A percentile compares a stretch with the other conserved stretches of the same genome.
Evolutionary conservation across 35 echinoderm and acorn worm genomes (phyloP).

Genomic region (Strongylocentrotus purpuratus): DNA sequence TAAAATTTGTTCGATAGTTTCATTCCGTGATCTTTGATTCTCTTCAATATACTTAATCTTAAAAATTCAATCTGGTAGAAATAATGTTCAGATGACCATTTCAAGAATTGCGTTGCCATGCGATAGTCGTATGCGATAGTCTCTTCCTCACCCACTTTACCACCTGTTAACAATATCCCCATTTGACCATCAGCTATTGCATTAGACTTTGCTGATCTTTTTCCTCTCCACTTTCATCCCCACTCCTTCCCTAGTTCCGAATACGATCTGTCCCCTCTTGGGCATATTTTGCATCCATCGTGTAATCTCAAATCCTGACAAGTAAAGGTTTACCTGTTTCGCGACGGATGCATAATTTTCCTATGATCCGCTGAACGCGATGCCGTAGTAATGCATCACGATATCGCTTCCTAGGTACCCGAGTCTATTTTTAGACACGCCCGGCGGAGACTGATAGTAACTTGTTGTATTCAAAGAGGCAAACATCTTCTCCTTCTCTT

Average conservation of each 20-base stretch:
- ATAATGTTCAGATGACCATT: too few relatives aligned
- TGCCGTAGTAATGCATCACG: background rate
- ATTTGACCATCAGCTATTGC: background rate
- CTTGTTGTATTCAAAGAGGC: slow-evolving; percentile 1
- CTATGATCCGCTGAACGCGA: background rate
- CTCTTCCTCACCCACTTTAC: background rate
- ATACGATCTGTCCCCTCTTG: background rate
- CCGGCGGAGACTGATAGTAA: background rate
- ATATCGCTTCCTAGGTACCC: background rate
- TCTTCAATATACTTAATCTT: too few relatives aligned
- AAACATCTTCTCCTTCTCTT: background rate
- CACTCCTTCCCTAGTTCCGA: background rate
- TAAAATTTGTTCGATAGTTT: too few relatives aligned
- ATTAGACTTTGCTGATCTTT: background rate
- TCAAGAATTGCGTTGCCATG: too few relatives aligned
- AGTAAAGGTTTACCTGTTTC: background rate
- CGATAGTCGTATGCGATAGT: too few relatives aligned
- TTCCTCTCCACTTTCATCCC: background rate
- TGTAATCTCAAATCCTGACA: background rate
- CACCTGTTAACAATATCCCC: background rate
- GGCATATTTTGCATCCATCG: background rate
- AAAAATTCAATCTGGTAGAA: too few relatives aligned
- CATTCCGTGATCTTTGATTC: too few relatives aligned
- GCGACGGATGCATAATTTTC: background rate
- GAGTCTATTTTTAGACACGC: background rate